phyloP scores from a whole-genome alignment of 2,888 invertebrate genomes.

The Dasysyrphus albostriatus region DNA sequence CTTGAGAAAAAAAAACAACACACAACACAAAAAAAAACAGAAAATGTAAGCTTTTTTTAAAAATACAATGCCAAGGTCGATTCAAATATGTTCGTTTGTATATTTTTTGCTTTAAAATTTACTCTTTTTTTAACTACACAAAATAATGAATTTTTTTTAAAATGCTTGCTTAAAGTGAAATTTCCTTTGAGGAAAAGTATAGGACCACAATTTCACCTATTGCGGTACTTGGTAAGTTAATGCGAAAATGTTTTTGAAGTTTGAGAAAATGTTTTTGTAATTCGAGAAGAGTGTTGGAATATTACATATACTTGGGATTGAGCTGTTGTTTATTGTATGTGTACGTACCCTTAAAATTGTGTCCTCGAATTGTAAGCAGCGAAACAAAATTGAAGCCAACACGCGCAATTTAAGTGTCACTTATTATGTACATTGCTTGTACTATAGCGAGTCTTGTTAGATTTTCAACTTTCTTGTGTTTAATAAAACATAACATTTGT shows the following conservation, averaged over 20 bases:
- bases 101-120: background rate
- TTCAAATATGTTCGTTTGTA: constrained; percentile 17
- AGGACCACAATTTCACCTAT: background rate
- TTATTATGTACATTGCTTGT: constrained; percentile 49
- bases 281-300: constrained; percentile 12
- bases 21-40: background rate
- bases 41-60: constrained; percentile 13
- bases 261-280: no score
- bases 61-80: constrained; percentile 65
- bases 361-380: constrained; percentile 35
- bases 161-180: constrained; percentile 9
- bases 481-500: background rate
- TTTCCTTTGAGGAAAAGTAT: constrained; percentile 33
- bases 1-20: background rate
- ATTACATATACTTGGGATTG: constrained; percentile 13
- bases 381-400: constrained; percentile 40
- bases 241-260: constrained; percentile 17
- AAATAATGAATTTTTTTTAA: constrained; percentile 23
- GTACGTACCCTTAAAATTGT: constrained; percentile 31
- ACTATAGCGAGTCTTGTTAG: constrained; percentile 25
- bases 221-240: constrained; percentile 3
- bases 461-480: constrained; percentile 19
- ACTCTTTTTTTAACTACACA: background rate
- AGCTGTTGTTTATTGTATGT: background rate
- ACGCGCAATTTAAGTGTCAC: constrained; percentile 43